Conservation (phyloP, 2,797 vertebrate species). For the Sorex maritimensis region DNA sequence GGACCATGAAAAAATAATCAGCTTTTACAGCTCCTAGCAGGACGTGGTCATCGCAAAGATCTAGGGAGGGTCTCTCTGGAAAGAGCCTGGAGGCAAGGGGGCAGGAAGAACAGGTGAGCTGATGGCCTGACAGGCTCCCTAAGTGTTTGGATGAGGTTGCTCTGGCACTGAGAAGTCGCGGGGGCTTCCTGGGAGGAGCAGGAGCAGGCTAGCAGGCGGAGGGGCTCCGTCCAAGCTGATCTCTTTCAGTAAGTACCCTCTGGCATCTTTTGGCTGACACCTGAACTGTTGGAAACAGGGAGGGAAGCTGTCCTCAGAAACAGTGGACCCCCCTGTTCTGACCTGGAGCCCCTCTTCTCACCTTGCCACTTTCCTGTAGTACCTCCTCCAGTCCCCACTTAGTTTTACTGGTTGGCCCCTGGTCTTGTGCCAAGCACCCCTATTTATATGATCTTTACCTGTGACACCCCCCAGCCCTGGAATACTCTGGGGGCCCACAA, state of each 20-base stretch:
- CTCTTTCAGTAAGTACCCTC: constrained; percentile 7
- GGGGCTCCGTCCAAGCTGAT: background rate
- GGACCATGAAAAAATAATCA: background rate
- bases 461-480: no score
- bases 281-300: background rate
- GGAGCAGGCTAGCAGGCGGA: background rate
- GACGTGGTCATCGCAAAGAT: background rate
- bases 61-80: background rate
- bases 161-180: background rate
- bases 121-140: background rate
- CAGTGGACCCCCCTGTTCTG: no score
- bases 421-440: no score
- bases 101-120: background rate
- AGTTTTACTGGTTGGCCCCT: no score
- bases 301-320: background rate
- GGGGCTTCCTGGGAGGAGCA: background rate
- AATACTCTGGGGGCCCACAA: no score
- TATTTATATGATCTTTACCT: no score
- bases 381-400: no score
- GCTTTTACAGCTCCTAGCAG: background rate
- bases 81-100: background rate
- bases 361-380: no score
- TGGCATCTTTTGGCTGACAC: background rate
- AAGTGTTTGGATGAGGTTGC: background rate
- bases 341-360: no score